phyloP scores from a whole-genome alignment of 2,113 vertebrate species.

The Myotis lucifugus region DNA sequence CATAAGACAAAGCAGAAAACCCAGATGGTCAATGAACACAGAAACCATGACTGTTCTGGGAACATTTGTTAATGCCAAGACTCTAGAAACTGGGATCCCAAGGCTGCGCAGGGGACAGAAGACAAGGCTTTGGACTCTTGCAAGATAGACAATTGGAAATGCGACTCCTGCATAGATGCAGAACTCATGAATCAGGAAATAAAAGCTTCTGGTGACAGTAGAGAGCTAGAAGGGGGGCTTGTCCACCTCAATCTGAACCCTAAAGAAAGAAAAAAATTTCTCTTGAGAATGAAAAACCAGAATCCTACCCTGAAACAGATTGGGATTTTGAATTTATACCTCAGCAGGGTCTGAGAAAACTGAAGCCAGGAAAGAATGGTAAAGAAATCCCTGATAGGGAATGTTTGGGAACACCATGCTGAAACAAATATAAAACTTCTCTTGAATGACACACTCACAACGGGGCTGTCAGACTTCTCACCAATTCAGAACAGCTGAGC shows the following conservation, averaged over 20 bases:
- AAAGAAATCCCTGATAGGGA: background rate
- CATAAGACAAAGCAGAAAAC: slow-evolving; percentile 39
- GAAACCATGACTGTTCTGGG: background rate
- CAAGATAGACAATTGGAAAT: background rate
- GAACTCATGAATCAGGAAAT: background rate
- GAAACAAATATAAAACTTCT: slow-evolving; percentile 7
- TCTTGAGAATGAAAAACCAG: background rate
- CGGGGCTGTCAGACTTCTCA: background rate
- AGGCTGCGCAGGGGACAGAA: background rate
- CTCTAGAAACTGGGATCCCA: background rate
- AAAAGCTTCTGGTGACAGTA: background rate
- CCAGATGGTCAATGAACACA: background rate
- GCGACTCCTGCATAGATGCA: background rate
- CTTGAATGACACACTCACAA: background rate
- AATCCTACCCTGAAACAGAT: background rate
- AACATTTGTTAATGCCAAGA: background rate
- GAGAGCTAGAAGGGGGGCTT: background rate
- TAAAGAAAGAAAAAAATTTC: background rate
- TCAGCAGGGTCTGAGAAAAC: background rate
- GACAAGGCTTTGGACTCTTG: background rate
- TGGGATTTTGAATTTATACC: slow-evolving; percentile 8
- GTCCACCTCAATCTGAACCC: background rate
- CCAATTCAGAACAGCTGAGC: background rate
- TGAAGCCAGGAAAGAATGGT: background rate
- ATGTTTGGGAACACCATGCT: background rate